Base-by-base conservation (phyloP, 2,113 vertebrate genomes). In the Chunga burmeisteri region DNA sequence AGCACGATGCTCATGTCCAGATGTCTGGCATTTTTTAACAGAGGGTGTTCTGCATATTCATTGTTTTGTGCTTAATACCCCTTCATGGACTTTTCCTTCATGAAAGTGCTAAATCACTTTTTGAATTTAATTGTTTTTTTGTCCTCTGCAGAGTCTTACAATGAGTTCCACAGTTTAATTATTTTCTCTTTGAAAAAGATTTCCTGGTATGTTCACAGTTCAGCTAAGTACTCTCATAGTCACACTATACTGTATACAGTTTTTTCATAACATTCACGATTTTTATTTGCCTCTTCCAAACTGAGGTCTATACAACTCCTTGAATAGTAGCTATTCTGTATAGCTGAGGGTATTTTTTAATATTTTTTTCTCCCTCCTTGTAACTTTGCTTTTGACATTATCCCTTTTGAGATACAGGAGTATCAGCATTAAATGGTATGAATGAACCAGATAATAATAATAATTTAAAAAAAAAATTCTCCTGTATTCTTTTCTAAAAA, bases 121-220 rank as follows among this genome's bases (percentile, higher is more conserved):
- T 70, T 88, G 55, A 92, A 80, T 93, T 87, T 53, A 79, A 52
- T 91, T 93, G 61, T 58, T 46, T 55, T 82, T 86, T 82, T 88
- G 62, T 40, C 26, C 44, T 92, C 74, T 92, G 25, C 12, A 61
- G 34, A 81, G 22, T 25, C 68, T 72, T 88, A 82, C 62, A 72
- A 44, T 71, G 34, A 75, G 30, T 80, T 82, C 29, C 2, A 5
- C 21, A 10, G 56, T 92, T 93, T 89, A 81, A 89, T 81, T 93
- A 83, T 77, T 94, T 95, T 65, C 32, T 66, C 23, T 82, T 92
- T 80, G 62, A 61, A 74, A 82, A 63, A 63, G 53, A 90, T 72
- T 90, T 81, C 32, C 59, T 90, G 47, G 53, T 65, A 38, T 46
- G 38, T 71, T 93, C 21, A 70, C 25, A 46, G 42, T 70, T 86